phyloP scores from a whole-genome alignment of 2,113 vertebrate species.

The Calidris pygmaea region DNA sequence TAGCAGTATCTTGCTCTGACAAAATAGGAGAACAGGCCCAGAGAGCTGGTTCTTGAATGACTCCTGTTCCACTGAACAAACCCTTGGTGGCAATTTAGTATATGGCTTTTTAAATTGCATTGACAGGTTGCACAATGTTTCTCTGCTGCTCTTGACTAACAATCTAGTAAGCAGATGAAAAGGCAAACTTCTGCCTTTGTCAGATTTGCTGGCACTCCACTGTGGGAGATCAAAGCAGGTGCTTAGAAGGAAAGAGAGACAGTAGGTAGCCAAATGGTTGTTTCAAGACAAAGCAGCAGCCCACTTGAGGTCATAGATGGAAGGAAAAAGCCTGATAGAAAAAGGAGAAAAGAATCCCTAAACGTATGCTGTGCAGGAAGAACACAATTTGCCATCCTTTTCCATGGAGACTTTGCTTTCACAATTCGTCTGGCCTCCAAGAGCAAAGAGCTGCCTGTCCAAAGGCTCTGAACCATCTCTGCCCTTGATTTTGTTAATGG shows the following conservation, averaged over 20 bases:
- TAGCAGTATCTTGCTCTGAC: not conserved
- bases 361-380: not conserved
- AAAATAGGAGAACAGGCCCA: not conserved
- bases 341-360: not conserved
- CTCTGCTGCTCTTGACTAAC: not conserved
- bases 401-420: not conserved
- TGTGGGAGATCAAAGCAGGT: not conserved
- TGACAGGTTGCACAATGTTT: not conserved
- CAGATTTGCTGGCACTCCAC: not conserved
- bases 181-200: constrained; percentile 3
- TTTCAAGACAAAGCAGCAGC: not conserved
- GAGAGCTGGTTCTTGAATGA: not conserved
- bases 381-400: not conserved
- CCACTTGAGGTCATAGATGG: not conserved
- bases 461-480: not conserved
- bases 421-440: not conserved
- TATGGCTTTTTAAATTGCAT: not conserved
- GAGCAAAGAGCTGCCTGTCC: not conserved
- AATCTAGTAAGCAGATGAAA: not conserved
- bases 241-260: not conserved
- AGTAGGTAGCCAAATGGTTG: not conserved
- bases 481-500: not conserved
- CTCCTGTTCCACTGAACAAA: not conserved
- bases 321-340: not conserved
- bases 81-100: not conserved